phyloP scores from a whole-genome alignment of 2,888 invertebrate genomes.

The Diadromus collaris region DNA sequence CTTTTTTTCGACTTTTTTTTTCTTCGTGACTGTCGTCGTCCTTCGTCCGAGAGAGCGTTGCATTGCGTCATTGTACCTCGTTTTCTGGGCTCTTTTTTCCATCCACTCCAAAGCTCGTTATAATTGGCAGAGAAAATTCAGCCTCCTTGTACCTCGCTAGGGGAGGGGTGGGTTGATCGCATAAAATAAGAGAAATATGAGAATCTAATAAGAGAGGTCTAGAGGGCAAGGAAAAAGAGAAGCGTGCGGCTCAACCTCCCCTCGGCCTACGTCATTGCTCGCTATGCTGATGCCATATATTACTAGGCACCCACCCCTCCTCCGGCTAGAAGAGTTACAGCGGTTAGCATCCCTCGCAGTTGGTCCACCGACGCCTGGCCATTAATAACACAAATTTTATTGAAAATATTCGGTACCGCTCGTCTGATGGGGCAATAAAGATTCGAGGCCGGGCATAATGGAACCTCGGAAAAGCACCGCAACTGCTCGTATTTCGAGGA shows the following conservation, averaged over 20 bases:
- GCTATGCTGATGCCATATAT: conserved; percentile 2
- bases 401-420: conserved; percentile 71
- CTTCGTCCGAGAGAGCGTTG: not conserved
- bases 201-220: conserved; percentile 8
- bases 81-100: conserved; percentile 3
- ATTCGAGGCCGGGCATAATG: conserved; percentile 58
- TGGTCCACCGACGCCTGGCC: conserved; percentile 38
- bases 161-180: too few relatives aligned
- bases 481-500: conserved; percentile 61
- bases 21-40: conserved; percentile 56
- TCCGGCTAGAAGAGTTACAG: conserved; percentile 1
- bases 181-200: conserved; percentile 5
- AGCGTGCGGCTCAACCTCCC: not conserved
- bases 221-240: not conserved
- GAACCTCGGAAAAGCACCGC: conserved; percentile 60
- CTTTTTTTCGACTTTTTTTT: conserved; percentile 58
- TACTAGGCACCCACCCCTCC: not conserved
- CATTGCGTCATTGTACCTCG: conserved; percentile 4
- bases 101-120: conserved; percentile 47
- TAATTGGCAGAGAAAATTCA: conserved; percentile 39
- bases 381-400: conserved; percentile 73
- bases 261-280: not conserved
- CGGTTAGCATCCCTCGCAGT: conserved; percentile 17
- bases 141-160: not conserved
- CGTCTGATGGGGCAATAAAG: conserved; percentile 72